A percentile compares a stretch with the other conserved stretches of the same genome.
Evolutionary conservation across 2,797 vertebrate genomes (phyloP).

Genomic region (Galaxias olidus): DNA sequence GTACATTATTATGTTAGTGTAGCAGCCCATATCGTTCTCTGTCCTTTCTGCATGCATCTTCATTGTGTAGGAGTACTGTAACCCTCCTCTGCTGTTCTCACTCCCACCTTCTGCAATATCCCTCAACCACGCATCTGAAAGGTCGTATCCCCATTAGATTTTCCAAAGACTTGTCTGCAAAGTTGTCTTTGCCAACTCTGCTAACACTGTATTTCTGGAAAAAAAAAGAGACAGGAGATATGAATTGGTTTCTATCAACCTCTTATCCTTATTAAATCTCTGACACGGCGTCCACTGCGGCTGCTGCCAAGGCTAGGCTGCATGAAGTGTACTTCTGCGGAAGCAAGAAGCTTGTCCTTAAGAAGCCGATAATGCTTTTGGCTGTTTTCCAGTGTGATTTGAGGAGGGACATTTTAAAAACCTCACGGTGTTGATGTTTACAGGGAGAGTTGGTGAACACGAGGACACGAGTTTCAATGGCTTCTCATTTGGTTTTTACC

Average conservation of each 20-base stretch:
- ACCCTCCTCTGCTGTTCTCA: too few species aligned
- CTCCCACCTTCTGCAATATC: too few species aligned
- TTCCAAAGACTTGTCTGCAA: too few species aligned
- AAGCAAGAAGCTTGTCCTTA: conserved; percentile 44
- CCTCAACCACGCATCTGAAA: too few species aligned
- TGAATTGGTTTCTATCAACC: conserved; percentile 32
- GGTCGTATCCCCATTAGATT: too few species aligned
- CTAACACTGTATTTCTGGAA: too few species aligned
- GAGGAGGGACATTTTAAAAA: conserved; percentile 32
- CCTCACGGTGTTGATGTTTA: conserved; percentile 16
- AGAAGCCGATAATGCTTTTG: conserved; percentile 52
- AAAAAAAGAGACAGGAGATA: conserved; percentile 11
- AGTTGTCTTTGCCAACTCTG: too few species aligned
- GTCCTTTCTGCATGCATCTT: too few species aligned
- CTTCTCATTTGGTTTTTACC: conserved; percentile 18
- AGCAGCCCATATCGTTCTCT: too few species aligned
- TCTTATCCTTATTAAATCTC: conserved; percentile 55
- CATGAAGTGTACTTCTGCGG: conserved; percentile 39
- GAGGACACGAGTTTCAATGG: conserved; percentile 42
- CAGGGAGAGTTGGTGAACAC: conserved; percentile 30
- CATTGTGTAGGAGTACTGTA: too few species aligned
- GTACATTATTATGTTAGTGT: too few species aligned
- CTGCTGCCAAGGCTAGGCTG: conserved; percentile 48
- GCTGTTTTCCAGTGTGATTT: conserved; percentile 31
- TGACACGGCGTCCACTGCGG: neutral